phyloP scores from a whole-genome alignment of 2,113 vertebrate genomes.

The Bubo scandiacus region DNA sequence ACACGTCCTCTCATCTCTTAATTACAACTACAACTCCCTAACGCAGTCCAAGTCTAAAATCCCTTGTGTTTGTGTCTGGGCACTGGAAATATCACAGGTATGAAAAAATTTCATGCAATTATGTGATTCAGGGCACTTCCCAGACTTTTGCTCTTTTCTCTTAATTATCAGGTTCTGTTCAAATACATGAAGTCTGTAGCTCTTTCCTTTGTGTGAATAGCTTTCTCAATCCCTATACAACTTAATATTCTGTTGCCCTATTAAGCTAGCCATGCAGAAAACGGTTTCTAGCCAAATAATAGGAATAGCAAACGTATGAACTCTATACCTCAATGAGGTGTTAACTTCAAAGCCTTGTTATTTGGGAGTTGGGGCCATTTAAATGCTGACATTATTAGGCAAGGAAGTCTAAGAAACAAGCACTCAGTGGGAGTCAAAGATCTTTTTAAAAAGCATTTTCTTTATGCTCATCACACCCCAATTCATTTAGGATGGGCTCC shows the following conservation, averaged over 20 bases:
- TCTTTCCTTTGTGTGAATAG: constrained; percentile 73
- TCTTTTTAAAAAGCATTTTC: constrained; percentile 73
- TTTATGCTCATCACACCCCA: constrained; percentile 72
- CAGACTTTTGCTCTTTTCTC: constrained; percentile 71
- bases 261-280: constrained; percentile 76
- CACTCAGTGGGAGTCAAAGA: constrained; percentile 75
- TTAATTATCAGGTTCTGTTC: constrained; percentile 69
- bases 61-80: background rate
- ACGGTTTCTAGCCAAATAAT: constrained; percentile 67
- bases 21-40: background rate
- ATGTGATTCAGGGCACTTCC: constrained; percentile 30
- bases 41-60: background rate
- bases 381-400: constrained; percentile 75
- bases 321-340: constrained; percentile 76
- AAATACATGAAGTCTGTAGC: constrained; percentile 75
- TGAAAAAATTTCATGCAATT: constrained; percentile 53
- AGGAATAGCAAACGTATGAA: constrained; percentile 73
- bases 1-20: background rate
- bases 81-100: constrained; percentile 59
- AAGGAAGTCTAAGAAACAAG: constrained; percentile 75
- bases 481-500: constrained; percentile 73
- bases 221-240: constrained; percentile 68
- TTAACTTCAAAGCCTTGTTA: constrained; percentile 74
- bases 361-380: constrained; percentile 68
- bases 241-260: constrained; percentile 73